These are phyloP conservation scores for Onthophagus sagittarius DNA, from an alignment of 2,888 invertebrate species.

Conservation along the genomic window DNA sequence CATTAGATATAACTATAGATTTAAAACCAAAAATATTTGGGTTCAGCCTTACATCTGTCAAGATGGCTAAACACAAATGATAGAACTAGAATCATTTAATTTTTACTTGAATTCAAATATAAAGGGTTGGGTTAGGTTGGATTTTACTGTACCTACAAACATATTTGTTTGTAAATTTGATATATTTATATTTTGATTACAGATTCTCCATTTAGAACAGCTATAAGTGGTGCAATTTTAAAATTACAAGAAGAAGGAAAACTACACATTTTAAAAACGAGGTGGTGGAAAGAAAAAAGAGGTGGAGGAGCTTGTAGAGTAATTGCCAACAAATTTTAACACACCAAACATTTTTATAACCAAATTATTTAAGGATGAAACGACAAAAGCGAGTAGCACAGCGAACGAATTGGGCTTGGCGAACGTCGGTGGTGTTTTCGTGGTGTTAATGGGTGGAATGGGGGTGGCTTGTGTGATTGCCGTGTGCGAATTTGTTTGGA, in stretches of 20 bases:
- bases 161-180: neutral
- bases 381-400: constrained; percentile 78
- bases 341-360: no score
- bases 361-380: constrained; percentile 62
- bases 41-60: no score
- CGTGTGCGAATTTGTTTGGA: constrained; percentile 95
- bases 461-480: constrained; percentile 89
- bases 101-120: no score
- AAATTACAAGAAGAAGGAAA: constrained; percentile 94
- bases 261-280: constrained; percentile 87
- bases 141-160: no score
- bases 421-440: constrained; percentile 94
- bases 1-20: no score
- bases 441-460: constrained; percentile 92
- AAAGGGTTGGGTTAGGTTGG: no score
- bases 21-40: no score
- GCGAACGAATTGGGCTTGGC: constrained; percentile 89
- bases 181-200: constrained; percentile 25
- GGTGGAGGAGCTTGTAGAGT: constrained; percentile 85
- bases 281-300: constrained; percentile 96
- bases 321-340: constrained; percentile 24
- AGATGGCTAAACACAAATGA: no score
- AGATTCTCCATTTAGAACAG: constrained; percentile 93
- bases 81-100: no score
- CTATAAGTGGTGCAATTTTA: constrained; percentile 90